These are phyloP conservation scores for Mantis religiosa DNA, from an alignment of 2,888 invertebrate species.

Conservation along the genomic window DNA sequence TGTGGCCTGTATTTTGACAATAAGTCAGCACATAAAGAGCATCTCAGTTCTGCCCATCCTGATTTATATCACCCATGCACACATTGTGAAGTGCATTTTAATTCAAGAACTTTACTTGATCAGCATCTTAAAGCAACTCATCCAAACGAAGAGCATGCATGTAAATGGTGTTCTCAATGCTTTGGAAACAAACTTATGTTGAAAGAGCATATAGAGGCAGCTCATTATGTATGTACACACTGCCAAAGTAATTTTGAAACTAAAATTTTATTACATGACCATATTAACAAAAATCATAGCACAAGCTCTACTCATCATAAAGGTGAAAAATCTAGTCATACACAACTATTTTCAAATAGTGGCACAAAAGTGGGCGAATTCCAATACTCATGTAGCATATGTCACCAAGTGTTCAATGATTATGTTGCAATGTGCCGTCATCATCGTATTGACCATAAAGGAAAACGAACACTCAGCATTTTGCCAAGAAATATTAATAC, in stretches of 20 bases:
- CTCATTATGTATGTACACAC: not conserved
- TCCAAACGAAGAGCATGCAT: not conserved
- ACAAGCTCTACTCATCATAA: not conserved
- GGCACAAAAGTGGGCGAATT: slow-evolving; percentile 27
- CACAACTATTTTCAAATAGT: not conserved
- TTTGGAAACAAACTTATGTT: not conserved
- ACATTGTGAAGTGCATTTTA: not conserved
- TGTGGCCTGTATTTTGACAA: not conserved
- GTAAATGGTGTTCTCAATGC: not conserved
- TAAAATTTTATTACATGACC: not conserved
- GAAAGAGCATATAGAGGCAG: not conserved
- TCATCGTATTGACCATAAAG: slow-evolving; percentile 40
- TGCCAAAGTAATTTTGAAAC: not conserved
- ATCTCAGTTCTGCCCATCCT: not conserved
- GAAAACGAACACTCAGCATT: not conserved
- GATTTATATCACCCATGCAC: slow-evolving; percentile 19
- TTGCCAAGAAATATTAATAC: not conserved
- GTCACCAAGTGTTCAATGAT: slow-evolving; percentile 43
- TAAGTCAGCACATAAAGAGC: not conserved
- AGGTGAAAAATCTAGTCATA: not conserved
- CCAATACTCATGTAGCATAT: slow-evolving; percentile 42
- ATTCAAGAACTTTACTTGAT: not conserved
- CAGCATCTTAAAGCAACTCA: slow-evolving; percentile 4
- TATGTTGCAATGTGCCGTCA: slow-evolving; percentile 46
- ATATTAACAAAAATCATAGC: not conserved